phyloP scores from a whole-genome alignment of 2,113 vertebrate species.

The Megalops atlanticus region DNA sequence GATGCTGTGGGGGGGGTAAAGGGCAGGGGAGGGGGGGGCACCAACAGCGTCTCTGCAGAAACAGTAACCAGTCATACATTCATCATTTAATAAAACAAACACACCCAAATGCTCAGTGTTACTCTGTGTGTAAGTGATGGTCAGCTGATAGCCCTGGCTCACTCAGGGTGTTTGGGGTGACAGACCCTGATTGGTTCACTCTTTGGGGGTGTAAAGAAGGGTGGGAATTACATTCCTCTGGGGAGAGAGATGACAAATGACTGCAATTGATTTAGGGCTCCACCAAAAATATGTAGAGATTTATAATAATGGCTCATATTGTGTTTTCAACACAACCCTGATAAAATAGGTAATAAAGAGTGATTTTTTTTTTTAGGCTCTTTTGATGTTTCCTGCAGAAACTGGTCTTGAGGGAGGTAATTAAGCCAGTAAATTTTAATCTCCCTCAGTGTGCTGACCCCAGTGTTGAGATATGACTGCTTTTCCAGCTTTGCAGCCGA shows the following conservation, averaged over 20 bases:
- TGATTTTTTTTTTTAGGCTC: neutral
- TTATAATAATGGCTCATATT: neutral
- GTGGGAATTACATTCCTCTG: neutral
- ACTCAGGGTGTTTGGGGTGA: no score
- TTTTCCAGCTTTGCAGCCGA: neutral
- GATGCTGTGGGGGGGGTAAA: no score
- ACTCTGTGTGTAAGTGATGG: no score
- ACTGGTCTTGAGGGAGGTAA: neutral
- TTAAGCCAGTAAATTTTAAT: neutral
- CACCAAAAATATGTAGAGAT: neutral
- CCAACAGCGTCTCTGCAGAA: no score
- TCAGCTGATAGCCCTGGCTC: no score
- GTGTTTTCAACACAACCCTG: neutral
- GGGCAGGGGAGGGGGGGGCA: no score
- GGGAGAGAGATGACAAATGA: neutral
- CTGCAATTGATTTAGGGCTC: neutral
- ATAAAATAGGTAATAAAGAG: neutral
- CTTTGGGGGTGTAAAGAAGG: neutral
- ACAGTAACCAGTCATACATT: no score
- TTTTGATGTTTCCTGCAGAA: neutral
- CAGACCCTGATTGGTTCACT: neutral
- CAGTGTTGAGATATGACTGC: neutral
- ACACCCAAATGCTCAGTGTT: no score
- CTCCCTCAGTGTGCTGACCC: neutral
- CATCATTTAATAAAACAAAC: no score